A percentile compares a stretch with the other conserved stretches of the same genome.
These are phyloP conservation scores for Danio aesculapii DNA, from an alignment of 2,797 vertebrate species.

Conservation along the genomic window DNA sequence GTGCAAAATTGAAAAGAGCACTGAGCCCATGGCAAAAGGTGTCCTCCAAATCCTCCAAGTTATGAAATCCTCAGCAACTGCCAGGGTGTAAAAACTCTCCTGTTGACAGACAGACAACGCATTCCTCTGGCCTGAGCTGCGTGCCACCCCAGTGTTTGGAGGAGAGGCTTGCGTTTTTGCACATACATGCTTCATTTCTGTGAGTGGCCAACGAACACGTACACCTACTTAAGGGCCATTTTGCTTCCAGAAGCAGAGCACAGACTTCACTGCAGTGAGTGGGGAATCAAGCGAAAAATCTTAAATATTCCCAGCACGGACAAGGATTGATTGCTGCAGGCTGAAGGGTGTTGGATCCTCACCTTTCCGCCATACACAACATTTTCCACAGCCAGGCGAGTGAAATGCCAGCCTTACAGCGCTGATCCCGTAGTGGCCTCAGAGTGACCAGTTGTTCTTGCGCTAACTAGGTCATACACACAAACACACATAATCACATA, in stretches of 20 bases:
- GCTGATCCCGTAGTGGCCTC: constrained; percentile 47
- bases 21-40: constrained; percentile 47
- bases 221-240: constrained; percentile 61
- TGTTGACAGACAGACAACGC: constrained; percentile 82
- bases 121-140: constrained; percentile 75
- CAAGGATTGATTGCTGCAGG: constrained; percentile 49
- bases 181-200: constrained; percentile 84
- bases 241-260: constrained; percentile 50
- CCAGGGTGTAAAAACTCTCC: constrained; percentile 75
- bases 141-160: constrained; percentile 72
- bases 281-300: constrained; percentile 67
- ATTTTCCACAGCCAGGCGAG: constrained; percentile 60
- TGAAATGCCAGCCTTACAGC: constrained; percentile 67
- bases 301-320: constrained; percentile 67
- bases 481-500: constrained; percentile 56
- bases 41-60: constrained; percentile 75
- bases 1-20: constrained; percentile 1
- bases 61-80: constrained; percentile 80
- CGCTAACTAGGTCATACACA: constrained; percentile 62
- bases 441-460: constrained; percentile 67
- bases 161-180: constrained; percentile 78
- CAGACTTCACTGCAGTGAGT: constrained; percentile 32
- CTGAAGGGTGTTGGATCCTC: constrained; percentile 59
- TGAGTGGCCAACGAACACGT: constrained; percentile 78
- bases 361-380: constrained; percentile 62